Conservation (phyloP, 1,140 invertebrate species). For the Melipona quadrifasciata region DNA sequence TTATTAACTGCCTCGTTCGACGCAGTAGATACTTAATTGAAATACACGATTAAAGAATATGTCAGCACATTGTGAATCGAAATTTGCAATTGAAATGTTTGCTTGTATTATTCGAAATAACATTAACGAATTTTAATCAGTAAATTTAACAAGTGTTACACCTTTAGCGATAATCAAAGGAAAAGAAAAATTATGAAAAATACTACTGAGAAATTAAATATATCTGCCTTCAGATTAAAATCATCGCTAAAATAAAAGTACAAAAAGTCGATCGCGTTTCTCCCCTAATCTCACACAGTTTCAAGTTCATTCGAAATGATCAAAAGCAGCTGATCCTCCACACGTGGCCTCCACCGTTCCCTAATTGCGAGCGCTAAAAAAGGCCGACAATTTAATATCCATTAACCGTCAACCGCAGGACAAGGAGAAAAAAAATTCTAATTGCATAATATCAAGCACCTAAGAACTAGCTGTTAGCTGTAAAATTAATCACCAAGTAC, state of each 20-base stretch:
- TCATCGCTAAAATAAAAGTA: too few relatives aligned
- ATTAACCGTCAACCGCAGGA: not conserved
- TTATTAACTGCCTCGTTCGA: not conserved
- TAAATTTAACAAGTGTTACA: too few relatives aligned
- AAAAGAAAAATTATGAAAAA: too few relatives aligned
- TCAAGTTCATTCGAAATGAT: not conserved
- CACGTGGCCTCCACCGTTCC: not conserved
- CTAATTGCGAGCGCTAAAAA: not conserved
- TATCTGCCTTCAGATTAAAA: too few relatives aligned
- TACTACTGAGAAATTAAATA: too few relatives aligned
- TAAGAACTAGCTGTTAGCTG: not conserved
- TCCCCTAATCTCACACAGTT: not conserved
- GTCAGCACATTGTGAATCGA: not conserved
- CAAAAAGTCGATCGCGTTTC: too few relatives aligned
- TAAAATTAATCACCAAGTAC: conserved; percentile 4
- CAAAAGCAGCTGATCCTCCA: not conserved
- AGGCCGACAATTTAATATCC: not conserved
- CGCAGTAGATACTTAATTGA: not conserved
- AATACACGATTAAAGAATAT: not conserved
- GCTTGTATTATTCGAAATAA: not conserved
- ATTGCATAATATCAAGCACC: not conserved
- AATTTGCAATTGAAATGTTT: not conserved
- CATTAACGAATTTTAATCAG: not conserved
- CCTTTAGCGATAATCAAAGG: too few relatives aligned
- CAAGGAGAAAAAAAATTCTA: not conserved